Evolutionary conservation across 2,113 vertebrate species (phyloP).

Genomic region (Uropsilus gracilis): DNA sequence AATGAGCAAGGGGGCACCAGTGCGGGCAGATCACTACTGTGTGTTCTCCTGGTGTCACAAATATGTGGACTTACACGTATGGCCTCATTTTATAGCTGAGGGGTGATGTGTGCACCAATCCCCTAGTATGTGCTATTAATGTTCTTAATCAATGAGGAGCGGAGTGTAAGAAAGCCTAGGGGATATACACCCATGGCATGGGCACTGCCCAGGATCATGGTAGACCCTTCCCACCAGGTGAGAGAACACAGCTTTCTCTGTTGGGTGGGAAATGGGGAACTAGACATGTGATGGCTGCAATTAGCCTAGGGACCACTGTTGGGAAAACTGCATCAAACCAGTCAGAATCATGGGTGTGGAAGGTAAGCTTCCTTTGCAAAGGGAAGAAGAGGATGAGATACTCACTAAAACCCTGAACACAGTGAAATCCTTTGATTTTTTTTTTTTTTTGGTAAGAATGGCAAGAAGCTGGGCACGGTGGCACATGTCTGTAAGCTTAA

Average conservation of each 20-base stretch:
- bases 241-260: not conserved
- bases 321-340: not conserved
- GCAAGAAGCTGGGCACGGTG: too few species aligned
- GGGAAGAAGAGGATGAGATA: too few species aligned
- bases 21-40: too few species aligned
- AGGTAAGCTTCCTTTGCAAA: not conserved
- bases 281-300: not conserved
- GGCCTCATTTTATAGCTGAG: not conserved
- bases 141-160: not conserved
- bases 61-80: too few species aligned
- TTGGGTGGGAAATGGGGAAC: not conserved
- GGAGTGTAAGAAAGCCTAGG: not conserved
- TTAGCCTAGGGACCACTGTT: not conserved
- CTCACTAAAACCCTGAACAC: not conserved
- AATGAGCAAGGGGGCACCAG: rapidly evolving
- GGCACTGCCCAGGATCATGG: not conserved
- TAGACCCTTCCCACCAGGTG: too few species aligned
- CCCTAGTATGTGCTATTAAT: not conserved
- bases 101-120: not conserved
- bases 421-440: not conserved
- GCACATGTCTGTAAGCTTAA: too few species aligned
- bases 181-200: not conserved
- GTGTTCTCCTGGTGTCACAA: not conserved
- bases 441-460: not conserved
- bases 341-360: not conserved